These are phyloP conservation scores for Hippoglossus stenolepis DNA, from an alignment of 2,113 vertebrate species.

Conservation along the genomic window DNA sequence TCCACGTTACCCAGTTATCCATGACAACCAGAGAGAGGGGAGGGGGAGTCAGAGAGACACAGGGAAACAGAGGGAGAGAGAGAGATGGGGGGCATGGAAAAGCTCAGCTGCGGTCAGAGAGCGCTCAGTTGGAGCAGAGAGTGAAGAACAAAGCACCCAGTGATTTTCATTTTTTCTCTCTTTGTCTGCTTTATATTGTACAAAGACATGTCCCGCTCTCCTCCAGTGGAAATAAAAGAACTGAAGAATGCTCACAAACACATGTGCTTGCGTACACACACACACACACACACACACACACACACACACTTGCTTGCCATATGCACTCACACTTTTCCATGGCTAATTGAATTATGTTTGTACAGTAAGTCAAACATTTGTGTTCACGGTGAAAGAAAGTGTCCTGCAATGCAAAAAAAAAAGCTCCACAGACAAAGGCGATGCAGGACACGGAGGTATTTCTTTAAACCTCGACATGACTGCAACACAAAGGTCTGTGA, in stretches of 20 bases:
- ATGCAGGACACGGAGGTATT: constrained; percentile 8
- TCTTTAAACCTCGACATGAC: neutral
- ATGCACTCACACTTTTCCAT: constrained; percentile 32
- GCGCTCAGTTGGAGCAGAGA: constrained; percentile 74
- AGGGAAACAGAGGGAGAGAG: constrained; percentile 31
- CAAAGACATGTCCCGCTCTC: constrained; percentile 74
- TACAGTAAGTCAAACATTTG: constrained; percentile 63
- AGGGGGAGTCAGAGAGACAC: constrained; percentile 21
- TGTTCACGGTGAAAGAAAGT: constrained; percentile 31
- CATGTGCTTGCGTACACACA: neutral
- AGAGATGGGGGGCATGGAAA: constrained; percentile 58
- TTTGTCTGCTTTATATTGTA: constrained; percentile 77
- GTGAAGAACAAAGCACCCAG: constrained; percentile 82
- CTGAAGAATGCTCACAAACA: constrained; percentile 43
- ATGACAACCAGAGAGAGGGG: constrained; percentile 84
- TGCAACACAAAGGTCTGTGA: neutral
- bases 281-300: neutral
- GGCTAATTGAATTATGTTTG: constrained; percentile 68
- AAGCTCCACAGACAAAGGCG: neutral
- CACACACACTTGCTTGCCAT: neutral
- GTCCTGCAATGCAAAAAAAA: neutral
- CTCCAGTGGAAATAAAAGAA: constrained; percentile 67
- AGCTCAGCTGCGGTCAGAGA: constrained; percentile 80
- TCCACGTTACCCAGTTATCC: constrained; percentile 84
- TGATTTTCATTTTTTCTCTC: constrained; percentile 79